A percentile compares a stretch with the other conserved stretches of the same genome.
Evolutionary conservation across 2,797 vertebrate genomes (phyloP).

Genomic region (Brachymystax lenok): DNA sequence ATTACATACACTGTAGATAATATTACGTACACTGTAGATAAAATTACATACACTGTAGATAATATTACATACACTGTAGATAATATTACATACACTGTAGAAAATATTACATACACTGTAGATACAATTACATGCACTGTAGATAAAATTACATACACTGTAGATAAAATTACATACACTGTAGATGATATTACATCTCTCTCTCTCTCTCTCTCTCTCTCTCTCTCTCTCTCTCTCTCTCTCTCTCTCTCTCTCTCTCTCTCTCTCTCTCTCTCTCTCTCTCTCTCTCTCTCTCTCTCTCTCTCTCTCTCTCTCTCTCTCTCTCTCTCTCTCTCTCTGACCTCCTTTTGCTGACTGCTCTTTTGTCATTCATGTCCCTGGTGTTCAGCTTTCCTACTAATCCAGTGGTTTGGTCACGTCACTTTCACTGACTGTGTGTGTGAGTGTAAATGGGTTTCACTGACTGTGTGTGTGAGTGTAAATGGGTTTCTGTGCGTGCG

Average conservation of each 20-base stretch:
- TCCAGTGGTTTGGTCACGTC: conserved; percentile 46
- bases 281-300: not conserved
- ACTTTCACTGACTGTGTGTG: conserved; percentile 44
- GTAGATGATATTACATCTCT: not conserved
- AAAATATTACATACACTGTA: no score
- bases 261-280: conserved; percentile 13
- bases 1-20: no score
- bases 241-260: conserved; percentile 14
- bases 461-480: conserved; percentile 35
- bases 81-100: no score
- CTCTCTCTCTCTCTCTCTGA: conserved; percentile 35
- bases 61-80: no score
- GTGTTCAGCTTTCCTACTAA: conserved; percentile 40
- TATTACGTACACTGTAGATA: no score
- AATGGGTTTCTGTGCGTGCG: not conserved
- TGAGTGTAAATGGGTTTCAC: conserved; percentile 1
- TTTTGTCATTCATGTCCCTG: conserved; percentile 46
- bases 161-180: no score
- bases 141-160: no score
- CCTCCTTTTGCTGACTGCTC: conserved; percentile 56
- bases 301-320: conserved; percentile 13
- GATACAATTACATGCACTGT: no score
- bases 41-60: no score
- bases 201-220: conserved; percentile 16
- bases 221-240: conserved; percentile 28